Base-by-base conservation (phyloP, 2,797 vertebrate species). In the Fistularia commersonii region DNA sequence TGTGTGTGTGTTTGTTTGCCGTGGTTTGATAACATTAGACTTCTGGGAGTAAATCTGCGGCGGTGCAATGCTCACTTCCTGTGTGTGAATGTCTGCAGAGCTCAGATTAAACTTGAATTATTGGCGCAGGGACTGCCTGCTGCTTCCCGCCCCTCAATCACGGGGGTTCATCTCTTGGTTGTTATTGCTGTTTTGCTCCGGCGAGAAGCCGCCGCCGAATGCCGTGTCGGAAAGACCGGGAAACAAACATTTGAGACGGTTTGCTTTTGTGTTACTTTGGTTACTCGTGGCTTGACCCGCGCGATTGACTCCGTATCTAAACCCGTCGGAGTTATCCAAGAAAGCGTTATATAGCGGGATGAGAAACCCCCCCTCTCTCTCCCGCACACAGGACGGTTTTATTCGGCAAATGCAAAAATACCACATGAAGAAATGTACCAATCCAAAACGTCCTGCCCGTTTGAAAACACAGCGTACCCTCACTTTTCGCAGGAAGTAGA, bases 41-140 rank as follows among this genome's bases (percentile, higher is more conserved):
- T 55, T 69, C 51, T 56, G 66, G 61, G 69, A 77, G 69, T 76
- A 70, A 71, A 80, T 74, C 61, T 68, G 66, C 44, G 53, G 47
- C 44, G 50, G 44, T 50, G 65, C 51, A 45, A 35, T 5, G 49
- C 61, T 62, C 53, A 8, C 57, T 57, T 44, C 64, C 57, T 65
- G 55, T 43, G 55, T 43, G 68, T 60, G 61, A 33, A 7, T 35
- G 48, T 67, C 85, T 86, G 83, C 81, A 74, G 69, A 68, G 73
- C 76, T 70, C 72, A 69, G 83, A 85, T 89, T 88, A 86, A 84
- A 85, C 75, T 77, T 74, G 65, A 82, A 81, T 83, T 86, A 81
- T 86, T 60, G 54, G 74, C 45, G 51, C 31, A 37, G 62, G 59
- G 58, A 72, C 69, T 59, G 63, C 66, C 64, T 55, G 66, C 77